Percentiles rank a stretch among this genome's conserved stretches.
phyloP scores from a whole-genome alignment of 2,797 vertebrate species.

The Hybognathus amarus region DNA sequence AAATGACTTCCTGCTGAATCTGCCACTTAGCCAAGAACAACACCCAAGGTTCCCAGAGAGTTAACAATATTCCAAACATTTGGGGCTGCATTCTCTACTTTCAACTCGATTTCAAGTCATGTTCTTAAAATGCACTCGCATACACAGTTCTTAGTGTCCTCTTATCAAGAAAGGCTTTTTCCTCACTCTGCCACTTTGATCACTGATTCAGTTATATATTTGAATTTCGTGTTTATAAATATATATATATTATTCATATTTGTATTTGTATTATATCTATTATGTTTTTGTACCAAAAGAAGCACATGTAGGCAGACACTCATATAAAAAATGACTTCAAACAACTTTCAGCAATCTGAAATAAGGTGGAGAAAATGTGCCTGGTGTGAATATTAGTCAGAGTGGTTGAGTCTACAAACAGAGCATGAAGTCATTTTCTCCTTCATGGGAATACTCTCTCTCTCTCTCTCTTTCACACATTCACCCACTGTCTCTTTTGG shows the following conservation, averaged over 20 bases:
- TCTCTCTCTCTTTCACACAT: background rate
- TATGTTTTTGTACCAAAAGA: background rate
- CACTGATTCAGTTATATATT: background rate
- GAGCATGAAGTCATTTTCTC: slow-evolving; percentile 43
- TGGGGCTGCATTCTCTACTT: slow-evolving; percentile 27
- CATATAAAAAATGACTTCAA: slow-evolving; percentile 8
- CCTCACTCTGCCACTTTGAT: background rate
- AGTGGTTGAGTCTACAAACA: slow-evolving; percentile 36
- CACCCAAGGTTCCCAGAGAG: slow-evolving; percentile 45
- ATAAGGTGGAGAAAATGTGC: slow-evolving; percentile 25
- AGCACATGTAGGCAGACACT: slow-evolving; percentile 3
- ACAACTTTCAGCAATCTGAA: background rate
- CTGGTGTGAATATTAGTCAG: slow-evolving; percentile 30
- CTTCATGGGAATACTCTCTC: slow-evolving; percentile 4
- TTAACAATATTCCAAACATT: slow-evolving; percentile 57
- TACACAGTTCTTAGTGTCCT: background rate
- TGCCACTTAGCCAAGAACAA: slow-evolving; percentile 49
- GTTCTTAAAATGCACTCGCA: slow-evolving; percentile 10
- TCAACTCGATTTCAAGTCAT: background rate
- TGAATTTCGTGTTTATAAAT: background rate
- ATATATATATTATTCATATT: background rate
- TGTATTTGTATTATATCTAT: background rate
- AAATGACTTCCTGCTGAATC: slow-evolving; percentile 50
- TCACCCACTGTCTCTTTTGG: background rate
- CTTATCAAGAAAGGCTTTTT: background rate